Base-by-base conservation (phyloP, 2,888 invertebrate genomes). In the Netelia fuscicornis region DNA sequence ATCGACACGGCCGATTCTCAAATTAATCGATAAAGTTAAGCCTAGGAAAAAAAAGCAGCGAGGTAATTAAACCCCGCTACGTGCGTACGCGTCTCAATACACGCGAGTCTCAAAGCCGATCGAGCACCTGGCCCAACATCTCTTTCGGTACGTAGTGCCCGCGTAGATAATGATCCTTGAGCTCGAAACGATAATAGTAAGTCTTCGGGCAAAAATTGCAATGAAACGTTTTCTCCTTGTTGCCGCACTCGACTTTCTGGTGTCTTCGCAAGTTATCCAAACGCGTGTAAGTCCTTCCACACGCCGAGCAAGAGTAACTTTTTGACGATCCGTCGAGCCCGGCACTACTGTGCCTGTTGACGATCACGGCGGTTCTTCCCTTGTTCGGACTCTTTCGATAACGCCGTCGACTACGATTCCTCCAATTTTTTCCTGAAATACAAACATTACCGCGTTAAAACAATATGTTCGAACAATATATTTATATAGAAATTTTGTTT, bases 171-270 rank as follows among this genome's bases (percentile, higher is more conserved):
- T 94, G 94, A 84, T 92, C 93, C 17, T 89, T 91, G 86, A 94
- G 88, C 80, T 94, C 94, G 85, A 93, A 94, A 83, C 93, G 91
- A 83, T 94, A 94, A 80, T 94, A 94, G 84, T 94, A 95, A 77
- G 92, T 92, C 70, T 90, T 92, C 1, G 92, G 89, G 87, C 95
- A 95, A 11, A 90, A 84, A 62, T 90, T 88, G 87, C 95, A 94
- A 0, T 90, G 83, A 84, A 92, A 94, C 80, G 89, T 91, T 83
- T 93, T 94, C 56, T 91, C 93, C 81, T 93, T 93, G 82, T 83
- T 79, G 78, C 83, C 83, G 25, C 83, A 83, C 54, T 83, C 78
- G 74, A 83, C 83, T 83, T 83, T 83, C 58, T 83, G 83, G 62
- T 85, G 85, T 9, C 85, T 67, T 10, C 85, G 82, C 13, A 85